phyloP scores from a whole-genome alignment of 2,888 invertebrate species.

The Aspidapion aeneum region DNA sequence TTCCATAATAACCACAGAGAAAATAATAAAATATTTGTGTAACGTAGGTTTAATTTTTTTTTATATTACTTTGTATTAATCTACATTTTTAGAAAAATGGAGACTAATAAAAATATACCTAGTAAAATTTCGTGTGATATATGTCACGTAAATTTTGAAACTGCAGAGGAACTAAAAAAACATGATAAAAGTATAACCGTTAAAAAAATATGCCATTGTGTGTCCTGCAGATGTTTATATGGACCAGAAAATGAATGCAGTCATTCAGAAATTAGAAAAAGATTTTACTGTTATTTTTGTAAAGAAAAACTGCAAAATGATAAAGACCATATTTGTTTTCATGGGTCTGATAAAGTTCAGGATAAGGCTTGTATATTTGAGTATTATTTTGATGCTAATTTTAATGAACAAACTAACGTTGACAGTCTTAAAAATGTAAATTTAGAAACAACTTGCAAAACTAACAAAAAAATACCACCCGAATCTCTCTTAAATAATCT shows the following conservation, averaged over 20 bases:
- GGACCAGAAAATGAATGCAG: not conserved
- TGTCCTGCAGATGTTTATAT: slow-evolving; percentile 8
- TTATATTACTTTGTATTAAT: too few species aligned
- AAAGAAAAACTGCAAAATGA: slow-evolving; percentile 1
- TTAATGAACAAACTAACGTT: not conserved
- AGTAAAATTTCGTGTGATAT: slow-evolving; percentile 10
- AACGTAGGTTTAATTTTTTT: too few species aligned
- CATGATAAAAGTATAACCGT: slow-evolving; percentile 6
- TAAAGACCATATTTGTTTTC: slow-evolving; percentile 31
- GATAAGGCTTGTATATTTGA: not conserved
- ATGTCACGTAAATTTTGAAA: slow-evolving; percentile 8
- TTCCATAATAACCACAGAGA: too few species aligned
- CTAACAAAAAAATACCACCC: not conserved
- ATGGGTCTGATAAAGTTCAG: not conserved
- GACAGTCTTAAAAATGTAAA: not conserved
- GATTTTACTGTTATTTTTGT: not conserved
- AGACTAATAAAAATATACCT: too few species aligned
- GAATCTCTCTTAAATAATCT: not conserved
- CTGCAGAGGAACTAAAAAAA: slow-evolving; percentile 14
- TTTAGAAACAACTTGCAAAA: not conserved
- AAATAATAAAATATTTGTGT: too few species aligned
- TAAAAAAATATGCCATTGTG: slow-evolving; percentile 17
- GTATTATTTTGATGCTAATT: not conserved
- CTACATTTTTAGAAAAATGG: too few species aligned
- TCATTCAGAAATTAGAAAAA: not conserved